Percentiles rank a stretch among this genome's conserved stretches.
phyloP scores from a whole-genome alignment of 2,113 vertebrate genomes.

The Anser brachyrhynchus region DNA sequence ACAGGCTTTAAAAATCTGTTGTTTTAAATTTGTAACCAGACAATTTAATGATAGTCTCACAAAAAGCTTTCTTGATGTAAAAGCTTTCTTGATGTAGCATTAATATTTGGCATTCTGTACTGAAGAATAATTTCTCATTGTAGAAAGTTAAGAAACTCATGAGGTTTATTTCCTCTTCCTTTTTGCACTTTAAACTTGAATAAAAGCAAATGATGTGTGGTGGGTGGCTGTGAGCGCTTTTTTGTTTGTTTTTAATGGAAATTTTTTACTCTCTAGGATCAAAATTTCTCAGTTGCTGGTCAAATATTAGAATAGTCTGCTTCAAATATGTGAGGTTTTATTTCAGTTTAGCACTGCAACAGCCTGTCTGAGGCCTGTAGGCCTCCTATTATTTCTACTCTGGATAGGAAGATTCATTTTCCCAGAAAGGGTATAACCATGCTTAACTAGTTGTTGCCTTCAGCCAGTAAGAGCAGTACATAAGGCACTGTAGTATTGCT shows the following conservation, averaged over 20 bases:
- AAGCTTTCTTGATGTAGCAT: not conserved
- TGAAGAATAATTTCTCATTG: not conserved
- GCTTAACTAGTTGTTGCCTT: not conserved
- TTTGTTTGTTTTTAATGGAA: conserved; percentile 8
- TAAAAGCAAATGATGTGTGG: not conserved
- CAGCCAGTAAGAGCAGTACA: not conserved
- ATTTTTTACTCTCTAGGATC: not conserved
- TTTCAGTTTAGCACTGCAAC: not conserved
- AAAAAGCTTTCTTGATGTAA: not conserved
- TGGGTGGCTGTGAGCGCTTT: not conserved
- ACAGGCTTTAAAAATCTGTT: not conserved
- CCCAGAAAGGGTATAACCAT: not conserved
- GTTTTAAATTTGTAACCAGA: not conserved
- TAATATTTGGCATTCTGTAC: not conserved
- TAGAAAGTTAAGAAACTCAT: not conserved
- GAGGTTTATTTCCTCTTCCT: not conserved
- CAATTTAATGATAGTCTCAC: not conserved
- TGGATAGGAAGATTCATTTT: not conserved
- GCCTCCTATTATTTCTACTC: not conserved
- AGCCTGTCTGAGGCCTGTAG: not conserved
- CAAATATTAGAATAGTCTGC: not conserved
- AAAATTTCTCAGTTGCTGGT: not conserved
- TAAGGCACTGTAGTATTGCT: not conserved
- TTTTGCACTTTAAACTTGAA: not conserved
- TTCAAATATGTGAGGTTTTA: not conserved